A percentile compares a stretch with the other conserved stretches of the same genome.
phyloP scores from a whole-genome alignment of 1,140 invertebrate genomes.

The Xylocopa sonorina region DNA sequence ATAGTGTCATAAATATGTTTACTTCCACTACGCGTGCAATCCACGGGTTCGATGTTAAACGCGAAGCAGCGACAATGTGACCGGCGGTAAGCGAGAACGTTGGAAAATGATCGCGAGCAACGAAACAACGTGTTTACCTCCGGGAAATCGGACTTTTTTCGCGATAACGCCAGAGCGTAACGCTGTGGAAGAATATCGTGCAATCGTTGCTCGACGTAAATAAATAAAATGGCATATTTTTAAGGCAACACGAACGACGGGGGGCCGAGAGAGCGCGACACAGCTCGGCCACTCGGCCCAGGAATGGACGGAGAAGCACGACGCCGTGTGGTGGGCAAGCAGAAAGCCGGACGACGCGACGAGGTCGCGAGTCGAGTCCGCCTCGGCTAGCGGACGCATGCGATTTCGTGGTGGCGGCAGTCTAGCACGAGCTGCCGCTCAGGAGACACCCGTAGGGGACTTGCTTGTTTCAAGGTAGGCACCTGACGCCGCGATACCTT shows the following conservation, averaged over 20 bases:
- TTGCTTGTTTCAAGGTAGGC: conserved; percentile 77
- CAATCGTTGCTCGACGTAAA: background rate
- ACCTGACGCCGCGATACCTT: conserved; percentile 32
- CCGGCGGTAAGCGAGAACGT: background rate
- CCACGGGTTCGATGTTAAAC: background rate
- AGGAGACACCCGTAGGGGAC: conserved; percentile 77
- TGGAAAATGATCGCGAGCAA: background rate
- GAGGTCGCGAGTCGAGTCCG: conserved; percentile 59
- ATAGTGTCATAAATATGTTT: no score
- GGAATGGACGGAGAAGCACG: conserved; percentile 36
- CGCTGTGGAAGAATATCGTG: background rate
- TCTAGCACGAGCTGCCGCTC: conserved; percentile 80
- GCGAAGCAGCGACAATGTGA: background rate
- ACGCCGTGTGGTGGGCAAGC: conserved; percentile 4
- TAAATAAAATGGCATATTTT: conserved; percentile 31
- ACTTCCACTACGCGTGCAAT: no score
- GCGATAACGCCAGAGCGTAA: background rate
- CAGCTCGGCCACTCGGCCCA: conserved; percentile 2
- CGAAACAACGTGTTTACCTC: background rate
- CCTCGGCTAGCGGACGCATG: conserved; percentile 54
- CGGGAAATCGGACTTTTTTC: background rate
- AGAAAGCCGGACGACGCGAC: conserved; percentile 18
- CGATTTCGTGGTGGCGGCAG: conserved; percentile 70
- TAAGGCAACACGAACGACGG: background rate
- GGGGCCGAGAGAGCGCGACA: background rate